These are phyloP conservation scores for Hydraecia micacea DNA, from an alignment of 2,888 invertebrate species.

Conservation along the genomic window DNA sequence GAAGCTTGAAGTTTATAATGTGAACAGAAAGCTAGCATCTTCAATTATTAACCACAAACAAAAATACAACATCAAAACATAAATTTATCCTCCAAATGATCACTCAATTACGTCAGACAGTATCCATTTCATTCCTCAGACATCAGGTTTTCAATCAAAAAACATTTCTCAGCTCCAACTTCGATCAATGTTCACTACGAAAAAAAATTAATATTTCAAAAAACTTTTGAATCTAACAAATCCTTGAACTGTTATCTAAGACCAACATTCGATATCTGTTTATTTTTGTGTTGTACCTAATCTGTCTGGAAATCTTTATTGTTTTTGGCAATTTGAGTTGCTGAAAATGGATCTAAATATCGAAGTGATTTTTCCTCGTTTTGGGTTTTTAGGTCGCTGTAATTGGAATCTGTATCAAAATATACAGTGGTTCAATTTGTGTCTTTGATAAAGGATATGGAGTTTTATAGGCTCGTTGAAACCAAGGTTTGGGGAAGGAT, in stretches of 20 bases:
- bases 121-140: conserved; percentile 21
- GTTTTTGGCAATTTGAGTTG: conserved; percentile 19
- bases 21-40: background rate
- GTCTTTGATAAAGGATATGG: background rate
- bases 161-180: conserved; percentile 21
- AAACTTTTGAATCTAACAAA: conserved; percentile 34
- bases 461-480: background rate
- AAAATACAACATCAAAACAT: background rate
- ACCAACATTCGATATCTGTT: conserved; percentile 39
- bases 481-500: background rate
- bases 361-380: background rate
- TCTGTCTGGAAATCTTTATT: background rate
- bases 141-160: conserved; percentile 59
- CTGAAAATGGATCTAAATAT: background rate
- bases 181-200: conserved; percentile 39
- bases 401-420: background rate
- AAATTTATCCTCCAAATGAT: conserved; percentile 18
- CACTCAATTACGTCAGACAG: conserved; percentile 29
- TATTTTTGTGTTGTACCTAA: conserved; percentile 13
- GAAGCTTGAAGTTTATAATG: too few relatives aligned
- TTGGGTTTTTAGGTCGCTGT: background rate
- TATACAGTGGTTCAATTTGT: too few relatives aligned
- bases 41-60: background rate
- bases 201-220: conserved; percentile 48
- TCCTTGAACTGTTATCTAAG: conserved; percentile 9